Evolutionary conservation across 2,888 invertebrate genomes (phyloP), one percentile per base, ranked within the genome.

Genomic region (Tenthredo scrophulariae): DNA sequence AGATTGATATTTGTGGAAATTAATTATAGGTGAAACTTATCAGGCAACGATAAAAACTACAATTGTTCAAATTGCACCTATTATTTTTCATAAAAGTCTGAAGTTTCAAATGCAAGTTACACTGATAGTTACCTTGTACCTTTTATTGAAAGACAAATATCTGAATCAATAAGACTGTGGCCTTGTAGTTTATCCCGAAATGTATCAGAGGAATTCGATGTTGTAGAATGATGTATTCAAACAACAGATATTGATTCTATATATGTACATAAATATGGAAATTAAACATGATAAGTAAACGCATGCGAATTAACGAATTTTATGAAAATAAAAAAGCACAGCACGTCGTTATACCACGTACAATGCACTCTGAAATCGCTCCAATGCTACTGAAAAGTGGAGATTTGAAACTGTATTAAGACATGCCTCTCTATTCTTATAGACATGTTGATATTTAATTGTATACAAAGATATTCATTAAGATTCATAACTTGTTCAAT

Each of bases 401-500:
- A 77, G 2, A 77, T n/a, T 40, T 62, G 7, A 40, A 26, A 40
- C 83, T 83, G 33, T 70, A 46, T 80, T 65, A 83, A 18, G 4
- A 83, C 43, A 67, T 67, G 67, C 67, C 29, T 83, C 70, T 67
- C 67, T 83, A 26, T 83, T 43, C 5, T 70, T 62, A 80, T 22
- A 80, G 58, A 80, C 58, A 80, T 46, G 29, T 67, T 67, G 46
- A 83, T 70, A 83, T 43, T 50, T 83, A 67, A 67, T 83, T 62
- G 37, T 80, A 80, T 80, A 62, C 62, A 80, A 65, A 80, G 40
- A 62, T 80, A 80, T 80, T 80, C 33, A 50, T 83, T 83, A 83
- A 67, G 67, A 22, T 29, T 43, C 18, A 83, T 70, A 46, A 83
- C 67, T 83, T 83, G 83, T 83, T 83, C 84, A 83, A 87, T 87